These are phyloP conservation scores for Perccottus glenii DNA, from an alignment of 2,113 vertebrate genomes.

Conservation along the genomic window DNA sequence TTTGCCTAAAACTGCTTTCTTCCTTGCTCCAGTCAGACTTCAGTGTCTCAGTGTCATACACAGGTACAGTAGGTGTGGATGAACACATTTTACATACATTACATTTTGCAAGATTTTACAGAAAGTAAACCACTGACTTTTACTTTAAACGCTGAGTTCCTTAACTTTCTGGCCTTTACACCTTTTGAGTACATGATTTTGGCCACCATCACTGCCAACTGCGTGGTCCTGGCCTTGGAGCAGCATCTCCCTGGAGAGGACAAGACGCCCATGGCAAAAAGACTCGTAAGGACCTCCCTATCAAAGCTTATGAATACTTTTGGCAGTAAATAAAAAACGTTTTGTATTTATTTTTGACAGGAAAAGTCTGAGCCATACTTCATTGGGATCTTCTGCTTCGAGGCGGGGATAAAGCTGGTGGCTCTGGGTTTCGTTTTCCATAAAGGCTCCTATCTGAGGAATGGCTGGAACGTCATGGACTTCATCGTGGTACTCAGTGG, in stretches of 20 bases:
- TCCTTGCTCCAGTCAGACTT: background rate
- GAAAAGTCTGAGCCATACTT: constrained; percentile 98
- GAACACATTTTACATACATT: no score
- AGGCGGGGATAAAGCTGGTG: constrained; percentile 96
- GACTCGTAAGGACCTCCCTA: constrained; percentile 85
- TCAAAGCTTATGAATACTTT: background rate
- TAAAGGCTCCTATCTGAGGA: constrained; percentile 97
- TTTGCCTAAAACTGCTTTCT: background rate
- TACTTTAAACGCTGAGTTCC: constrained; percentile 55
- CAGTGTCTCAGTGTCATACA: no score
- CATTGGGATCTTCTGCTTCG: constrained; percentile 98
- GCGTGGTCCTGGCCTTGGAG: constrained; percentile 94
- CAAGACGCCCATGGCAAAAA: constrained; percentile 97
- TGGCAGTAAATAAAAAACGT: background rate
- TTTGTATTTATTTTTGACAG: constrained; percentile 68
- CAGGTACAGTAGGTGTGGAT: background rate
- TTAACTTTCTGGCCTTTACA: constrained; percentile 85
- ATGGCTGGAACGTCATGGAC: constrained; percentile 99
- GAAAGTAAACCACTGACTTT: background rate
- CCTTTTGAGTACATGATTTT: constrained; percentile 99
- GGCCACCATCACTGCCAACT: constrained; percentile 98
- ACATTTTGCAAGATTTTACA: background rate
- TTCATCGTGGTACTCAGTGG: constrained; percentile 98
- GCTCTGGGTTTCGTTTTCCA: constrained; percentile 99
- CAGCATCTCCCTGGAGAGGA: constrained; percentile 97